Base-by-base conservation (phyloP, 2,113 vertebrate genomes). In the Calyptommatus sinebrachiatus region DNA sequence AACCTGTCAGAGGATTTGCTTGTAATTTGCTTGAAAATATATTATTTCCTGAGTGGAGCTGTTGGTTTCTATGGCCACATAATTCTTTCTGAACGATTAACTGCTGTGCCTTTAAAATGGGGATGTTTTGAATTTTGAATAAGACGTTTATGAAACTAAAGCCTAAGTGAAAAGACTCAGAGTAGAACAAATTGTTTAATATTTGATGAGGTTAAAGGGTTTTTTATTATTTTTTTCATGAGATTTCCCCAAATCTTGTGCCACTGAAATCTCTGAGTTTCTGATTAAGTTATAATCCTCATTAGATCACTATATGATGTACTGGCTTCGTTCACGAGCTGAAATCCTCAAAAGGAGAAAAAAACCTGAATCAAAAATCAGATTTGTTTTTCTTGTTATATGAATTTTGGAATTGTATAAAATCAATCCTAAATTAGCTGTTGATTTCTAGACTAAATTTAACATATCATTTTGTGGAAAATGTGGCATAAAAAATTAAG, bases 1-100 rank as follows among this genome's bases (percentile, higher is more conserved):
- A 88, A 86, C 76, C 78, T 89, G 87, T 88, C 87, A 89, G 48
- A 71, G 26, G 45, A 21, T 81, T 88, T 87, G 72, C 82, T 86
- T 84, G 77, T 65, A 88, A 86, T 90, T 89, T 89, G 73, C 63
- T 78, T 88, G 82, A 86, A 90, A 88, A 62, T 53, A 72, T 88
- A 85, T 89, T 88, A 86, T 86, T 88, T 84, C 74, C 79, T 76
- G 62, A 86, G 80, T 82, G 60, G 63, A 69, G 50, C 70, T 67
- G 41, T 48, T 75, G 7, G n/a, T 74, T 83, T 92, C 79, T 81
- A 77, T 83, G 82, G 83, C 78, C 66, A 76, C 63, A 77, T 76
- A 89, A 88, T 85, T 86, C 78, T 91, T 88, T 65, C 45, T 61
- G 45, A 87, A 62, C 71, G 71, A n/a, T 10, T 86, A 83, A 78